Base-by-base conservation (phyloP, 1,140 invertebrate genomes). In the Lepeophtheirus salmonis region DNA sequence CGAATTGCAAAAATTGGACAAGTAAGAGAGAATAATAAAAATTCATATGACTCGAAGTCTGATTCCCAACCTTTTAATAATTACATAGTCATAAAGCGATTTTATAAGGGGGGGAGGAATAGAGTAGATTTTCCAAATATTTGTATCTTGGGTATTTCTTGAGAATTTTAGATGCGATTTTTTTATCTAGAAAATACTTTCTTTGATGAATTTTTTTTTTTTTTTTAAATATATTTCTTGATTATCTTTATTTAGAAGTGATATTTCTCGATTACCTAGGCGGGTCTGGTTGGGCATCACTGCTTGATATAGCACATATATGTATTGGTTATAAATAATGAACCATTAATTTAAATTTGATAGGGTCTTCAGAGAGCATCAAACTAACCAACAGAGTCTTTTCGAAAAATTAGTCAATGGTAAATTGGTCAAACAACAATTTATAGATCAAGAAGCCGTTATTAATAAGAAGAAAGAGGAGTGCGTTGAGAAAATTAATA, bases 371-470 rank as follows among this genome's bases (percentile, higher is more conserved):
- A 65, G 67, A 62, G 71, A 74, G 21, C 64, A 66, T 54, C 64
- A 71, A 22, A 56, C 65, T n/a, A 62, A 65, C 25, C 71, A 81
- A 62, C 69, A 70, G 14, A 64, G 76, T 1, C 75, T 78, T 60
- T 74, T 80, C 50, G 82, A 84, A 56, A 82, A 80, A 67, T 67
- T 83, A 22, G 76, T 83, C 10, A 72, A 76, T 12, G 77, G 77
- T 2, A 83, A 83, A 70, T 76, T 83, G 61, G 72, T 70, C 56
- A 77, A 81, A 60, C 75, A 76, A 50, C 75, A 77, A 61, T 83
- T 82, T 66, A 69, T 82, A 18, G 80, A 83, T 55, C 70, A 73
- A 17, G 82, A 83, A 62, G 67, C 71, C 25, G 67, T 67, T 20
- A 73, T 79, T 20, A 70, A 71, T 20, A 77, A 76, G 64, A 83